Evolutionary conservation across 2,113 vertebrate genomes (phyloP), one percentile per base, ranked within the genome.

Genomic region (Ptychochromis oligacanthus): DNA sequence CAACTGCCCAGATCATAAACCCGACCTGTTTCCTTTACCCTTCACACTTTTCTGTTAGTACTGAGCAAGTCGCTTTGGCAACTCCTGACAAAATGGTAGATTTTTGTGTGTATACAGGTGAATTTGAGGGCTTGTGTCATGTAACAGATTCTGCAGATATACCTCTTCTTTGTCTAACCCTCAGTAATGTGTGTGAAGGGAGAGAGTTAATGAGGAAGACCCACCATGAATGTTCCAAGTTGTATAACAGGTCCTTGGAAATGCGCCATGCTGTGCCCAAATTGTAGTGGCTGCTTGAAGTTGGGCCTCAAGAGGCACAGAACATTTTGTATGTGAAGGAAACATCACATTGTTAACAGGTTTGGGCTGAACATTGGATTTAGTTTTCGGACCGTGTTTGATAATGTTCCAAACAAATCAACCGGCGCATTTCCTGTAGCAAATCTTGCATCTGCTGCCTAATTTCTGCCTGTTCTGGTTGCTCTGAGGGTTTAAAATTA

Each of bases 261-360:
- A 75, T 58, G 34, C 3, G 13, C 52, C 74, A 14, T 11, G 62
- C 84, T 81, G 83, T 81, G 81, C 24, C 22, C 12, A 55, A 60
- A 56, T 67, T 75, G 59, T 70, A 62, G 26, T 24, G 26, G 65
- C 40, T 72, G 70, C 75, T 75, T 52, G 7, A 61, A 65, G 64
- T 6, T 28, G 36, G 52, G 38, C 61, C 79, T 81, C 43, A 67
- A 43, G 83, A 70, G 79, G 52, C 12, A 36, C 64, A 52, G 40
- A 60, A 92, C 90, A 86, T 61, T 83, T 84, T 86, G 88, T 87
- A 12, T 90, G 4, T 4, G 59, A 87, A 43, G 74, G 58, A 67
- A 80, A 86, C 76, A 74, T 74, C 64, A 49, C 24, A 31, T 22
- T 9, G 4, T 56, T 77, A 70, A 22, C 6, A 10, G 24, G 28